phyloP scores from a whole-genome alignment of 2,113 vertebrate species.

The Mus pahari region DNA sequence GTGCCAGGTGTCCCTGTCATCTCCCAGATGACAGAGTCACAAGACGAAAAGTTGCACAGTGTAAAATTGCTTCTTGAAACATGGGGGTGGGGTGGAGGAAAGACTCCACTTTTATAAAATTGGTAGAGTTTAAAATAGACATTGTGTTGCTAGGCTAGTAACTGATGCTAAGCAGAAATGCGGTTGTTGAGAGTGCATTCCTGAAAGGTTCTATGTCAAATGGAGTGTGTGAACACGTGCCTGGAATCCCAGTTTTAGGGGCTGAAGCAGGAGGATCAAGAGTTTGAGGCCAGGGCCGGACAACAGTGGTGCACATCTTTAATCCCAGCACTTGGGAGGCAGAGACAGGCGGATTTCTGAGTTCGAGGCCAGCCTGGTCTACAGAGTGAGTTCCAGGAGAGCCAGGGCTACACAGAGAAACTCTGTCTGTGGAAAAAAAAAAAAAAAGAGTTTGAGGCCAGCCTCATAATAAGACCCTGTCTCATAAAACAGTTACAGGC shows the following conservation, averaged over 20 bases:
- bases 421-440: too few relatives aligned
- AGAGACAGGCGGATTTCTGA: too few relatives aligned
- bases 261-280: not conserved
- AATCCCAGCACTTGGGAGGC: too few relatives aligned
- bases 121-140: not conserved
- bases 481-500: not conserved
- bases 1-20: too few relatives aligned
- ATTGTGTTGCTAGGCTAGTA: not conserved
- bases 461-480: too few relatives aligned
- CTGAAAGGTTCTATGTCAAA: not conserved
- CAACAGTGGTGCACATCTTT: too few relatives aligned
- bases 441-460: not conserved
- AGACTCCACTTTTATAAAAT: not conserved
- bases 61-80: not conserved
- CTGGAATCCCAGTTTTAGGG: too few relatives aligned
- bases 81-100: not conserved
- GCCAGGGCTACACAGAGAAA: too few relatives aligned
- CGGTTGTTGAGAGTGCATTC: slow-evolving; percentile 30
- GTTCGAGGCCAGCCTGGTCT: too few relatives aligned
- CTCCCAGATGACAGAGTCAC: not conserved
- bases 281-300: not conserved
- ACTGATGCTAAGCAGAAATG: not conserved
- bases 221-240: not conserved
- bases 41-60: not conserved
- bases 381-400: too few relatives aligned